These are phyloP conservation scores for Eulacestoma nigropectus DNA, from an alignment of 2,113 vertebrate species.

Conservation along the genomic window DNA sequence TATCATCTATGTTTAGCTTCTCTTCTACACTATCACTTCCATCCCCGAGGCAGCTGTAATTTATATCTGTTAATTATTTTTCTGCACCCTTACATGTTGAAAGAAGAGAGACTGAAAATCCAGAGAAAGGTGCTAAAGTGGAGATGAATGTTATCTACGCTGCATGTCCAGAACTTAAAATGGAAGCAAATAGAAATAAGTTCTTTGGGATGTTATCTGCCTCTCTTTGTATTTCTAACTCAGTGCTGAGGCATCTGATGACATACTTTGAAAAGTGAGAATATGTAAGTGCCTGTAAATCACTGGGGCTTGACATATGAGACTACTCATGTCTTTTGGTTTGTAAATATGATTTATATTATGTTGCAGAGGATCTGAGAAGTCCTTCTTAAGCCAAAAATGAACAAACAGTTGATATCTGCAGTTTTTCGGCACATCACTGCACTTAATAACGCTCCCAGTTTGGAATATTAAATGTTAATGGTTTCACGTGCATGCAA, in stretches of 20 bases:
- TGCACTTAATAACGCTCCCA: background rate
- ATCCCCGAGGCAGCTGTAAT: background rate
- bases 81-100: background rate
- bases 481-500: background rate
- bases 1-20: background rate
- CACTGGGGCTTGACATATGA: background rate
- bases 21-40: background rate
- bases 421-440: background rate
- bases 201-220: background rate
- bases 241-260: background rate
- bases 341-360: slow-evolving; percentile 36
- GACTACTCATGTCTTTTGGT: background rate
- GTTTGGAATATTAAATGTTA: background rate
- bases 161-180: background rate
- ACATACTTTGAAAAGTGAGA: background rate
- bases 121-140: background rate
- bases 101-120: background rate
- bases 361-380: background rate
- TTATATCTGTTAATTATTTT: background rate
- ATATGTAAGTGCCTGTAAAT: slow-evolving; percentile 1
- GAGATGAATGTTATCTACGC: background rate
- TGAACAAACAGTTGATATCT: background rate
- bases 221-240: background rate
- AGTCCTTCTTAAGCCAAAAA: background rate
- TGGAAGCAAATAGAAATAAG: background rate